Conservation (phyloP, 2,113 vertebrate genomes). For the Xiphophorus hellerii region DNA sequence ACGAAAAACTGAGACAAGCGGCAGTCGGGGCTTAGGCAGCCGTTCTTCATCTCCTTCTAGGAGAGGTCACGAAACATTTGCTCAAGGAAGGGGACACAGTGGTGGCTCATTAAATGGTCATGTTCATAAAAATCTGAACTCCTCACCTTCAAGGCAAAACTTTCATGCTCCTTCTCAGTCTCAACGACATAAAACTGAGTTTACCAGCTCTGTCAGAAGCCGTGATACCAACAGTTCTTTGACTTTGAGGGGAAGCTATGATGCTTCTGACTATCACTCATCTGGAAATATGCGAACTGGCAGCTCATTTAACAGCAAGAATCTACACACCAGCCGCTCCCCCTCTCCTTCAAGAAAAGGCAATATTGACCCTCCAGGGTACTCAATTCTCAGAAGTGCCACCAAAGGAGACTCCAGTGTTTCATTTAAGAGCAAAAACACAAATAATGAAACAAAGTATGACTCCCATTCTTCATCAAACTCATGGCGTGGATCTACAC, state of each 20-base stretch:
- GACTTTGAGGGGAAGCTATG: conserved; percentile 44
- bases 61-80: conserved; percentile 41
- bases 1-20: conserved; percentile 58
- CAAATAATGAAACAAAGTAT: conserved; percentile 38
- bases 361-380: conserved; percentile 51
- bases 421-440: conserved; percentile 52
- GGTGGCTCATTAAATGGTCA: conserved; percentile 30
- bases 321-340: conserved; percentile 28
- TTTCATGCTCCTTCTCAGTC: conserved; percentile 60
- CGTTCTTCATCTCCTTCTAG: conserved; percentile 57
- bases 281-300: conserved; percentile 46
- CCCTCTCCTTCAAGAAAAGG: conserved; percentile 52
- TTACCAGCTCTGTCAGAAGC: conserved; percentile 33
- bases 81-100: conserved; percentile 52
- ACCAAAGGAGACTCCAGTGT: conserved; percentile 51
- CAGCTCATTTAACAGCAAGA: conserved; percentile 42
- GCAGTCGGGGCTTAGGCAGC: conserved; percentile 36
- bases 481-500: conserved; percentile 57
- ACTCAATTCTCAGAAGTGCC: conserved; percentile 61
- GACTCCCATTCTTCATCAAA: conserved; percentile 42
- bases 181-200: conserved; percentile 52
- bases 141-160: conserved; percentile 69
- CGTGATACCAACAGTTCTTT: conserved; percentile 35
- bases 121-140: conserved; percentile 50
- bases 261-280: conserved; percentile 40